These are phyloP conservation scores for Hyperoplus lanceolatus DNA, from an alignment of 2,797 vertebrate species.

Conservation along the genomic window DNA sequence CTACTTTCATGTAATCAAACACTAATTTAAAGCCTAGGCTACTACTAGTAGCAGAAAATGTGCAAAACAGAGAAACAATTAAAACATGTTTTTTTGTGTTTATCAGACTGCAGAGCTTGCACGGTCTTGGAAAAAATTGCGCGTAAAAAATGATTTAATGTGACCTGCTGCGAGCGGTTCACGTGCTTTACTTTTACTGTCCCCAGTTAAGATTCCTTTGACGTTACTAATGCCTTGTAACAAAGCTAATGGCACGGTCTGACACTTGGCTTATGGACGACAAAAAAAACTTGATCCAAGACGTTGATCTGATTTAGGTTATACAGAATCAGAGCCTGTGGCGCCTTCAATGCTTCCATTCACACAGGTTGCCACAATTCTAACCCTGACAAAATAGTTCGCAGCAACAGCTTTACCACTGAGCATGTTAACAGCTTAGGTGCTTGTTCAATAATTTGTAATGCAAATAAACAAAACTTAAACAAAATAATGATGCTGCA, in stretches of 20 bases:
- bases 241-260: conserved; percentile 8
- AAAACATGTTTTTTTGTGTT: too few relatives aligned
- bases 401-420: conserved; percentile 18
- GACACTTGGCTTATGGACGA: conserved; percentile 4
- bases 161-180: neutral
- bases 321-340: neutral
- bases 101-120: neutral
- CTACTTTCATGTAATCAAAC: neutral
- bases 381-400: neutral
- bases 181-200: conserved; percentile 16
- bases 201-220: neutral
- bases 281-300: conserved; percentile 1
- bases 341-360: conserved; percentile 2
- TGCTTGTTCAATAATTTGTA: conserved; percentile 41
- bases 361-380: conserved; percentile 6
- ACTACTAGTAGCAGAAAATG: neutral
- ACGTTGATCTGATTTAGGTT: neutral
- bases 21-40: neutral
- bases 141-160: conserved; percentile 19
- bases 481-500: conserved; percentile 14
- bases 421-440: conserved; percentile 24
- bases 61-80: too few relatives aligned
- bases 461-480: conserved; percentile 38
- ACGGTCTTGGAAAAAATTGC: conserved; percentile 25
- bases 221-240: conserved; percentile 21